These are phyloP conservation scores for Hirtodrosophila cameraria DNA, from an alignment of 2,888 invertebrate genomes.

Conservation along the genomic window DNA sequence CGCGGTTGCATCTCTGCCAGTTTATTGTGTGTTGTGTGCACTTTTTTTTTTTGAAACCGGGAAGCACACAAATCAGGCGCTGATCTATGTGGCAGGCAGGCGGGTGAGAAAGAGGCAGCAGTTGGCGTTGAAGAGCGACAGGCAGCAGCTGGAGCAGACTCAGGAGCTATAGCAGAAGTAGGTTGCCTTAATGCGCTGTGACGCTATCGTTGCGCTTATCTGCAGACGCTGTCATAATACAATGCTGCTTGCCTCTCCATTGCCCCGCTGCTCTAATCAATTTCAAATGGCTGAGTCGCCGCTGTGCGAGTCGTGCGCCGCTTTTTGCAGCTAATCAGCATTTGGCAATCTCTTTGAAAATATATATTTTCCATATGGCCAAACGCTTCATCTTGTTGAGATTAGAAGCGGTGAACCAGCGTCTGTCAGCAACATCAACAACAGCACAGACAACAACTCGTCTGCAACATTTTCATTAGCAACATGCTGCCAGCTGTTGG, in stretches of 20 bases:
- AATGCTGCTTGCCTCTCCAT: conserved; percentile 5
- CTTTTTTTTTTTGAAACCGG: conserved; percentile 19
- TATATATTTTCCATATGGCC: conserved; percentile 76
- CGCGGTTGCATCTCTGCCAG: conserved; percentile 3
- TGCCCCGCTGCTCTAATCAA: conserved; percentile 65
- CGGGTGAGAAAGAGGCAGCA: too few relatives aligned
- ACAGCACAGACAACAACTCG: conserved; percentile 17
- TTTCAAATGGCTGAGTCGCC: conserved; percentile 70
- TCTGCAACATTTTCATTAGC: conserved; percentile 44
- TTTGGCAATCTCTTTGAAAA: conserved; percentile 77
- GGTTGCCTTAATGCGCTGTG: conserved; percentile 53
- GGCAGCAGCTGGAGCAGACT: too few relatives aligned
- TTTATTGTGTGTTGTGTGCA: conserved; percentile 22
- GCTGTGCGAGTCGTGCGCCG: conserved; percentile 60
- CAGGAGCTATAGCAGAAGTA: conserved; percentile 17
- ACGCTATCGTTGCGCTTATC: conserved; percentile 63
- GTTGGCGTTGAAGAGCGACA: too few relatives aligned
- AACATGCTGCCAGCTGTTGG: conserved; percentile 20
- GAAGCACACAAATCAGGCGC: conserved; percentile 28
- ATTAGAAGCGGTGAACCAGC: conserved; percentile 46
- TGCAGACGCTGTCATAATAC: conserved; percentile 54
- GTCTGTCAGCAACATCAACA: conserved; percentile 57
- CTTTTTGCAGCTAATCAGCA: conserved; percentile 63
- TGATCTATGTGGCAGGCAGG: conserved; percentile 28
- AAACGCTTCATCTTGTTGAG: conserved; percentile 58